These are phyloP conservation scores for Polyodon spathula DNA, from an alignment of 2,113 vertebrate genomes.

Conservation along the genomic window DNA sequence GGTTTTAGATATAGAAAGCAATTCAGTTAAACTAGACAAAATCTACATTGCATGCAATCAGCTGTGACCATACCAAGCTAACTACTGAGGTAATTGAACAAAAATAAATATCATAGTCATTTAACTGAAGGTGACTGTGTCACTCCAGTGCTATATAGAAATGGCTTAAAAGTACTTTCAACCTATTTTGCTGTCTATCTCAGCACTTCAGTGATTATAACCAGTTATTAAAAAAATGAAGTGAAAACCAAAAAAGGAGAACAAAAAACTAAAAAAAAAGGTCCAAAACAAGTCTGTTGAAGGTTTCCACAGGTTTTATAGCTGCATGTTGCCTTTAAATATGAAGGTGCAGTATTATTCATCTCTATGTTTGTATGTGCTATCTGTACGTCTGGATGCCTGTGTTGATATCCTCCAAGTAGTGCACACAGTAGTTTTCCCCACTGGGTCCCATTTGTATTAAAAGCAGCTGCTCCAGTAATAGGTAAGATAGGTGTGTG, in stretches of 20 bases:
- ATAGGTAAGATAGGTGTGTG: slow-evolving; percentile 45
- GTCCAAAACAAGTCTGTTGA: neutral
- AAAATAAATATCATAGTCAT: no score
- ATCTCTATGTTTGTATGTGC: slow-evolving; percentile 1
- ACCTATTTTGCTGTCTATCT: no score
- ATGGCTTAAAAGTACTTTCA: no score
- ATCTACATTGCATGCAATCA: no score
- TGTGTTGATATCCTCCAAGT: slow-evolving; percentile 18
- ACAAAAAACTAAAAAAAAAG: neutral
- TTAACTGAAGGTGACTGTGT: no score
- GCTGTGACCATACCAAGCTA: neutral
- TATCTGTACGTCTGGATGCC: slow-evolving; percentile 2
- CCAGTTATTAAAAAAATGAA: no score
- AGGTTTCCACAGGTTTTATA: slow-evolving; percentile 1
- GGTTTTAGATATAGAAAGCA: no score
- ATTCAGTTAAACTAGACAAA: no score
- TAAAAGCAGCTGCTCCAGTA: slow-evolving; percentile 52
- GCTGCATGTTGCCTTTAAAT: slow-evolving; percentile 17
- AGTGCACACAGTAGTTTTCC: slow-evolving; percentile 52
- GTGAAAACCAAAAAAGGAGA: no score
- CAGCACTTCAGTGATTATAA: no score
- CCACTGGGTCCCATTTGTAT: slow-evolving; percentile 36
- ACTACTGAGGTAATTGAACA: no score
- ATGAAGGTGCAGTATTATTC: slow-evolving; percentile 4
- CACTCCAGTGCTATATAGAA: no score